Conservation (phyloP, 1,140 invertebrate species). For the Sinella curviseta region DNA sequence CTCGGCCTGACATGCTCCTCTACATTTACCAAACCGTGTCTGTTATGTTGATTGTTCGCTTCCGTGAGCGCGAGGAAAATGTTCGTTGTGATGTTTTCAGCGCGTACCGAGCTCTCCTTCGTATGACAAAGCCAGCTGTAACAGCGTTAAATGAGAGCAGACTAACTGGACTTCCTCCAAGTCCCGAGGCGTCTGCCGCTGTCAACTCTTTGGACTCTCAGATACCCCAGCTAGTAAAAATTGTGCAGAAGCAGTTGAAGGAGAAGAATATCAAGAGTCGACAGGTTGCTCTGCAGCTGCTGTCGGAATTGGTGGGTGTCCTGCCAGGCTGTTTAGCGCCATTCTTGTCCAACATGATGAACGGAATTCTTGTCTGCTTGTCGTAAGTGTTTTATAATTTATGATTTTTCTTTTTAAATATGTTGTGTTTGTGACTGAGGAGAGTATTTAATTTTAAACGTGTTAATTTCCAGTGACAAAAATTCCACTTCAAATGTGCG, state of each 20-base stretch:
- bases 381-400: conserved; percentile 40
- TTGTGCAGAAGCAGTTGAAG: conserved; percentile 84
- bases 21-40: conserved; percentile 89
- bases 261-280: conserved; percentile 92
- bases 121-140: conserved; percentile 77
- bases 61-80: conserved; percentile 95
- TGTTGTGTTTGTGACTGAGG: not conserved
- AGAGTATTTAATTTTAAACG: not conserved
- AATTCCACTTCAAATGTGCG: conserved; percentile 97
- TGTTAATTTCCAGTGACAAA: conserved; percentile 69
- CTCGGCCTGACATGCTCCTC: conserved; percentile 82
- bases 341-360: conserved; percentile 44
- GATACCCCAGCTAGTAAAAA: conserved; percentile 59
- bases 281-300: conserved; percentile 84
- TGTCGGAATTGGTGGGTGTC: conserved; percentile 86
- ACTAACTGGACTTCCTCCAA: conserved; percentile 49
- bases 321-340: conserved; percentile 62
- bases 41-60: conserved; percentile 83
- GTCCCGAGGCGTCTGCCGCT: conserved; percentile 35
- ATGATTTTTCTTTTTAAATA: not conserved
- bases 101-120: conserved; percentile 88
- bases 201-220: conserved; percentile 43
- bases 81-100: conserved; percentile 98
- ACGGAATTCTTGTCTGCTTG: conserved; percentile 44
- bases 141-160: conserved; percentile 55